Percentiles rank a stretch among this genome's conserved stretches.
Conservation (phyloP, 2,888 invertebrate genomes). For the Neuroscelio doddi region DNA sequence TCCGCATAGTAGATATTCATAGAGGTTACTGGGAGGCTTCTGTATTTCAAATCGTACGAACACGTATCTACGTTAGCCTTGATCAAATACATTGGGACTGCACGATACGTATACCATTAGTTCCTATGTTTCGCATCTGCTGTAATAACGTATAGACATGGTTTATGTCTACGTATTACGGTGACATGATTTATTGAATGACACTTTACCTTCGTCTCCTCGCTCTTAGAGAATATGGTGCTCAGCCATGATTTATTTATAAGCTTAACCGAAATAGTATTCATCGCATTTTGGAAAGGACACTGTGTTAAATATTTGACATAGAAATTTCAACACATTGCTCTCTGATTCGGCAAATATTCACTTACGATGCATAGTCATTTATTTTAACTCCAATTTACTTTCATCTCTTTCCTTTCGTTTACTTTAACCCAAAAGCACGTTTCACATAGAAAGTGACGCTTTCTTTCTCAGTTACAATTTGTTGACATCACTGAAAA, state of each 20-base stretch:
- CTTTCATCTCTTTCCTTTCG: too few species aligned
- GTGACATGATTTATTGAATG: conserved; percentile 54
- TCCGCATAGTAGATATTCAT: conserved; percentile 34
- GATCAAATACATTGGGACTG: conserved; percentile 53
- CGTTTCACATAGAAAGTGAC: too few species aligned
- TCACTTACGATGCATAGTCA: too few species aligned
- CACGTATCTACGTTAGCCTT: conserved; percentile 31
- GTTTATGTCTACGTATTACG: conserved; percentile 49
- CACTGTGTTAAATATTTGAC: background rate
- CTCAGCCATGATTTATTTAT: conserved; percentile 43
- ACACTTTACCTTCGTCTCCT: conserved; percentile 34
- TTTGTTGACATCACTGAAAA: too few species aligned
- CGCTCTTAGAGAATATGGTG: conserved; percentile 14
- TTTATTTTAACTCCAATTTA: too few species aligned
- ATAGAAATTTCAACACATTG: too few species aligned
- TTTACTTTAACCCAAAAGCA: too few species aligned
- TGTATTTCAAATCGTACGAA: conserved; percentile 20
- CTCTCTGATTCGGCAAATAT: too few species aligned
- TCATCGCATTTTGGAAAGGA: conserved; percentile 3
- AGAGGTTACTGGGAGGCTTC: conserved; percentile 5
- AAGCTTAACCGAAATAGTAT: conserved; percentile 6
- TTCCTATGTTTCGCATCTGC: conserved; percentile 57
- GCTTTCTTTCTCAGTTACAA: too few species aligned
- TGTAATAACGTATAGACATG: conserved; percentile 56
- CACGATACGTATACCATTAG: conserved; percentile 54